Percentiles rank a stretch among this genome's conserved stretches.
Conservation (phyloP, 2,888 invertebrate species). For the Mesorhabditis sp. region DNA sequence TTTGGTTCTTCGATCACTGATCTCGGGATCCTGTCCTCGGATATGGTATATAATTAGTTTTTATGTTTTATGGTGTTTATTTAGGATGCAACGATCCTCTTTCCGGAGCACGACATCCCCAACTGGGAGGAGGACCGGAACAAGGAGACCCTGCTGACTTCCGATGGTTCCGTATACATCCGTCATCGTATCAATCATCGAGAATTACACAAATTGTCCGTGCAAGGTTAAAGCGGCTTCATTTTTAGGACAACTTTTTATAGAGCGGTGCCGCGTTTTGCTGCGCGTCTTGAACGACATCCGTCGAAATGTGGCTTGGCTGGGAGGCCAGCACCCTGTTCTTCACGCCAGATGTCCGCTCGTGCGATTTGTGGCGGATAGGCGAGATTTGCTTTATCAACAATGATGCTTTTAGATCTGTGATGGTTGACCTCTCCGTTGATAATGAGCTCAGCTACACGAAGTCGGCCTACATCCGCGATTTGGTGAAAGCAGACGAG, state of each 20-base stretch:
- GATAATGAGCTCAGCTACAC: constrained; percentile 20
- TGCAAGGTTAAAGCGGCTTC: neutral
- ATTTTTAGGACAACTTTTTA: neutral
- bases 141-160: constrained; percentile 22
- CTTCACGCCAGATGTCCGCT: constrained; percentile 24
- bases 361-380: constrained; percentile 19
- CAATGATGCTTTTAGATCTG: neutral
- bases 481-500: constrained; percentile 12
- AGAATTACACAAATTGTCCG: neutral
- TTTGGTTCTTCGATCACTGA: constrained; percentile 1
- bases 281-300: constrained; percentile 23
- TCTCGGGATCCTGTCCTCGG: neutral
- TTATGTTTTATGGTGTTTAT: neutral
- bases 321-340: constrained; percentile 20
- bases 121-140: constrained; percentile 11
- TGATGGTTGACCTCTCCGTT: constrained; percentile 22
- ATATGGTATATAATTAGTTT: neutral
- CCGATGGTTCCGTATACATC: constrained; percentile 7
- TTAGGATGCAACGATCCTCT: constrained; percentile 19
- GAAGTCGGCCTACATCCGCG: constrained; percentile 20
- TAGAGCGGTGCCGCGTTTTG: constrained; percentile 23
- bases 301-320: constrained; percentile 20
- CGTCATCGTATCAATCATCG: constrained; percentile 13
- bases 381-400: constrained; percentile 1
- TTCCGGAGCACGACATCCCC: constrained; percentile 1